Percentiles rank a stretch among this genome's conserved stretches.
Evolutionary conservation across 2,888 invertebrate genomes (phyloP).

Genomic region (Sinotaia quadrata): DNA sequence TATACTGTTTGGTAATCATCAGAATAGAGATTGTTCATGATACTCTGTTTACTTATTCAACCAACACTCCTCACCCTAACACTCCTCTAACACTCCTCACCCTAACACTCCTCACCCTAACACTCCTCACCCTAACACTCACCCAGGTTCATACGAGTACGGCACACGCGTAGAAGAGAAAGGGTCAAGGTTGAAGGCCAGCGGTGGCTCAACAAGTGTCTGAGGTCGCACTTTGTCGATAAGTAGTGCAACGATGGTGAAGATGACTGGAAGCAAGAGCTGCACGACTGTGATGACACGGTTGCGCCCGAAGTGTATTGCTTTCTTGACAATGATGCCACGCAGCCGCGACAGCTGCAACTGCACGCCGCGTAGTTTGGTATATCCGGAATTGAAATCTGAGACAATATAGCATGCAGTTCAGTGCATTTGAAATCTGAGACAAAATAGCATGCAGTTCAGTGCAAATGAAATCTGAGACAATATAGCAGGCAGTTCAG

Average conservation of each 20-base stretch:
- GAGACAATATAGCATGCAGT: no score
- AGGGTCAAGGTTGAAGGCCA: slow-evolving; percentile 75
- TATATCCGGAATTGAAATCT: slow-evolving; percentile 53
- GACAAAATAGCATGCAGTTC: no score
- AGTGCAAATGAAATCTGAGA: no score
- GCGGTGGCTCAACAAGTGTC: slow-evolving; percentile 74
- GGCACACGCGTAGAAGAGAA: slow-evolving; percentile 42
- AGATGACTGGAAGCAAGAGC: slow-evolving; percentile 81
- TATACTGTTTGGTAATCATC: no score
- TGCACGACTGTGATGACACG: slow-evolving; percentile 75
- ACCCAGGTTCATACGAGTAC: slow-evolving; percentile 33
- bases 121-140: no score
- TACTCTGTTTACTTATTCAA: no score
- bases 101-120: no score
- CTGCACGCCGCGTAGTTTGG: slow-evolving; percentile 60
- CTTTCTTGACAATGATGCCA: slow-evolving; percentile 80
- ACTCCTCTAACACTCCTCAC: no score
- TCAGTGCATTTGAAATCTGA: no score
- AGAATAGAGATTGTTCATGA: no score
- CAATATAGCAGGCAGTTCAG: no score
- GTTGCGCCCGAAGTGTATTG: slow-evolving; percentile 78
- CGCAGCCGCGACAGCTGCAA: slow-evolving; percentile 77
- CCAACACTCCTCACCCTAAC: no score
- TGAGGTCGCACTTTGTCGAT: slow-evolving; percentile 74
- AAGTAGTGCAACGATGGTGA: slow-evolving; percentile 78